Base-by-base conservation (phyloP, 2,113 vertebrate species). In the Ptilorrhoa leucosticta region DNA sequence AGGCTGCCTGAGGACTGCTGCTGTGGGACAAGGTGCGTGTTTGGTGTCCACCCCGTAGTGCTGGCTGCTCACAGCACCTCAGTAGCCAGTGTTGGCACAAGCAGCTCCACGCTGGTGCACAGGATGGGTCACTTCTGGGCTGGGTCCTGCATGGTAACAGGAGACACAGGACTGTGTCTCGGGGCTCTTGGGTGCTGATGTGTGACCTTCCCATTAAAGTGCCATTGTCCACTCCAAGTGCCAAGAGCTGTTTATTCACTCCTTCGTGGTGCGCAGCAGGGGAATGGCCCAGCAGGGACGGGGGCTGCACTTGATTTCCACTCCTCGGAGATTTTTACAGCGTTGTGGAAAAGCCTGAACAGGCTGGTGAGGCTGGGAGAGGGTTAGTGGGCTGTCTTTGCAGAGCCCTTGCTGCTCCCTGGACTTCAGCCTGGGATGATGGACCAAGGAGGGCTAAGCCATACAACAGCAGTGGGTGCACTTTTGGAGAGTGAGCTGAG, bases 191-290 rank as follows among this genome's bases (percentile, higher is more conserved):
- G 50, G 82, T 86, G 85, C 87, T 87, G 39, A 66, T 95, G 20
- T 85, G 87, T 90, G 78, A 82, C 39, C 14, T 76, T 40, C 65
- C 68, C 54, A 95, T 94, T 96, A 95, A 96, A 96, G 54, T 64
- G 26, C 37, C 27, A 23, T 87, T 96, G 78, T 93, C 84, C 47
- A 83, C 17, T 15, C n/a, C 30, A 27, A 40, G 56, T 60, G 61
- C 72, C 39, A 69, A 91, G 61, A 72, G 30, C 27, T 87, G 21
- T 87, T 93, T 90, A 26, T 95, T 95, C 2, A 2, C 15, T 83
- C 30, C 35, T 54, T 68, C 1, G 1, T 1, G 1, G 42, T 44
- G 44, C 0, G 0, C 11, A 40, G 28, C 26, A 2, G 3, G 53
- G 33, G 27, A 56, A 44, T 23, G 37, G 68, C 44, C 10, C 44